A percentile compares a stretch with the other conserved stretches of the same genome.
phyloP scores from a whole-genome alignment of 2,797 vertebrate genomes.

The Galago senegalensis region DNA sequence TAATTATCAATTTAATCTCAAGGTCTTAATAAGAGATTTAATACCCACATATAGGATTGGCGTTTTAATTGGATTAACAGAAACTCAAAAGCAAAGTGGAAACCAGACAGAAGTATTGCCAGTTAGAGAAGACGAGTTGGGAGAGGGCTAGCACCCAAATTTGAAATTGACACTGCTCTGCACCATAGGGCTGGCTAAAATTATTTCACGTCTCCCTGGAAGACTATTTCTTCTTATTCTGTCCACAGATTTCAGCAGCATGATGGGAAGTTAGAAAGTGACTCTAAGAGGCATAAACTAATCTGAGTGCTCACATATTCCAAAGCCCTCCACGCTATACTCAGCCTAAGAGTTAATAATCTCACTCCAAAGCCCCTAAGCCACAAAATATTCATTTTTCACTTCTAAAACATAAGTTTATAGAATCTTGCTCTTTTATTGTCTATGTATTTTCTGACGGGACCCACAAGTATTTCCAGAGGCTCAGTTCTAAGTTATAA shows the following conservation, averaged over 20 bases:
- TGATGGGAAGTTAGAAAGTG: neutral
- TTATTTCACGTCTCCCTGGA: neutral
- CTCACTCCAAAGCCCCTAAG: conserved; percentile 37
- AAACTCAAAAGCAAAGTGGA: conserved; percentile 24
- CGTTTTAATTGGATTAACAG: conserved; percentile 70
- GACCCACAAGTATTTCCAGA: neutral
- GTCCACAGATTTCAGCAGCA: neutral
- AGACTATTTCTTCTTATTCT: neutral
- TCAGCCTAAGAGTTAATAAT: conserved; percentile 36
- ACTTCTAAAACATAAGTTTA: neutral
- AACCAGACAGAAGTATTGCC: conserved; percentile 51
- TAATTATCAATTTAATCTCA: conserved; percentile 58
- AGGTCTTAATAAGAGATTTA: conserved; percentile 50
- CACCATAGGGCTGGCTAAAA: neutral
- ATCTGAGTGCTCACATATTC: conserved; percentile 18
- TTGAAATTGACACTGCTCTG: neutral
- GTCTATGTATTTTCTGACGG: neutral
- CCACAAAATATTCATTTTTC: neutral
- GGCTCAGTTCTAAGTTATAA: neutral
- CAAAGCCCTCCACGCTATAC: neutral
- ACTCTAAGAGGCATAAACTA: conserved; percentile 28
- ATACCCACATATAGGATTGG: neutral
- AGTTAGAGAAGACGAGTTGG: neutral
- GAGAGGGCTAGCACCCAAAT: neutral
- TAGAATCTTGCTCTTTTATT: neutral